Evolutionary conservation across 2,113 vertebrate genomes (phyloP).

Genomic region (Lepus europaeus): DNA sequence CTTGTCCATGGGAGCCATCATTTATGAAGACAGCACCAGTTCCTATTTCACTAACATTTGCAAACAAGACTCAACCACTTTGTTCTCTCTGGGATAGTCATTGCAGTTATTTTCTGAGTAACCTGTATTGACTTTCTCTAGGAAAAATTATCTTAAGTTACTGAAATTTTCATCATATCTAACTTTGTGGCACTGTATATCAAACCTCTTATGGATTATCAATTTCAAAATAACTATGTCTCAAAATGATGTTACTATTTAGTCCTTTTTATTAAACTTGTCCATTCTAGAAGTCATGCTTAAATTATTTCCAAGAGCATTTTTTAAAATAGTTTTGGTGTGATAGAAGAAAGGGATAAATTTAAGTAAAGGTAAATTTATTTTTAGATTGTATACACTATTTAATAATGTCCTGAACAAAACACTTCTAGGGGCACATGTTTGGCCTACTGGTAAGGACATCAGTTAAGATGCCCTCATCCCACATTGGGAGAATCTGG

Average conservation of each 20-base stretch:
- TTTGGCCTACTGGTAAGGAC: no score
- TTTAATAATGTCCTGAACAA: no score
- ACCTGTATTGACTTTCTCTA: background rate
- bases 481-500: no score
- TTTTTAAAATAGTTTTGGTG: conserved; percentile 32
- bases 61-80: background rate
- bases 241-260: conserved; percentile 44
- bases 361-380: background rate
- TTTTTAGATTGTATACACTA: no score
- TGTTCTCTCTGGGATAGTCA: background rate
- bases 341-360: conserved; percentile 9
- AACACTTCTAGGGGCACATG: no score
- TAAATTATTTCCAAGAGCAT: conserved; percentile 80
- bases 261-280: conserved; percentile 73
- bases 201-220: background rate
- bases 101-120: conserved; percentile 7
- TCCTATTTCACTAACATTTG: conserved; percentile 41
- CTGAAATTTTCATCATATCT: conserved; percentile 19
- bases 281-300: conserved; percentile 79
- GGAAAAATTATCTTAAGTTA: background rate
- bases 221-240: conserved; percentile 72
- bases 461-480: no score
- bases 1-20: background rate
- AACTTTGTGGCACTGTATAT: background rate
- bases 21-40: background rate